Evolutionary conservation across 2,888 invertebrate species (phyloP).

Genomic region (Baronia brevicornis): DNA sequence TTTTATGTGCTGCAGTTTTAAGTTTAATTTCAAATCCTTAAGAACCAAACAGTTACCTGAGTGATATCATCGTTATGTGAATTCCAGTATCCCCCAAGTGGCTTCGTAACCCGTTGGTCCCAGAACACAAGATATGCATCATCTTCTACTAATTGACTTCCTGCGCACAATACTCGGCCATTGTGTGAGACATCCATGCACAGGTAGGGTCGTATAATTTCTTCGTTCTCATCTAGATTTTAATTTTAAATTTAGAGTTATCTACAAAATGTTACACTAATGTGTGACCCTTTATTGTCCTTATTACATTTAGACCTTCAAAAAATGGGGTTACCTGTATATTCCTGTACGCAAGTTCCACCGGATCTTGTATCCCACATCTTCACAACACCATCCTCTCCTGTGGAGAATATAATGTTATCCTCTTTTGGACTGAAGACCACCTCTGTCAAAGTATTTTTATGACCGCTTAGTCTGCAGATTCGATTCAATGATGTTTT

Average conservation of each 20-base stretch:
- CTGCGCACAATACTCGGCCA: constrained; percentile 82
- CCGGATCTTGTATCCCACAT: constrained; percentile 78
- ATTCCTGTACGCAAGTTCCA: constrained; percentile 49
- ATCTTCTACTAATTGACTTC: constrained; percentile 80
- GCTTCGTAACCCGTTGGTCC: constrained; percentile 79
- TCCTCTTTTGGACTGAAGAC: constrained; percentile 75
- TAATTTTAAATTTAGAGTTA: too few relatives aligned
- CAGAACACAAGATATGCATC: constrained; percentile 88
- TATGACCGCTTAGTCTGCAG: constrained; percentile 60
- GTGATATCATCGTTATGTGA: constrained; percentile 89
- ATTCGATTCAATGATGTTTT: constrained; percentile 40
- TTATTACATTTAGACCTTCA: too few relatives aligned
- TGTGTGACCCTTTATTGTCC: too few relatives aligned
- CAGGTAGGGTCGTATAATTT: constrained; percentile 73
- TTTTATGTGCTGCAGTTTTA: too few relatives aligned
- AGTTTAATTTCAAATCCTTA: too few relatives aligned
- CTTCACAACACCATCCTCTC: constrained; percentile 73
- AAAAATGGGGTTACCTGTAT: constrained; percentile 55
- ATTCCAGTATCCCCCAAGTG: constrained; percentile 88
- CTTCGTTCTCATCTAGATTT: constrained; percentile 49
- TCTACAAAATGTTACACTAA: too few relatives aligned
- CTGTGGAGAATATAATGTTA: constrained; percentile 75
- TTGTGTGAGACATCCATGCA: constrained; percentile 85
- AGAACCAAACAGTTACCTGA: constrained; percentile 61
- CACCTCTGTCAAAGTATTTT: constrained; percentile 68